Conservation (phyloP, 2,113 vertebrate species). For the Scortum barcoo region DNA sequence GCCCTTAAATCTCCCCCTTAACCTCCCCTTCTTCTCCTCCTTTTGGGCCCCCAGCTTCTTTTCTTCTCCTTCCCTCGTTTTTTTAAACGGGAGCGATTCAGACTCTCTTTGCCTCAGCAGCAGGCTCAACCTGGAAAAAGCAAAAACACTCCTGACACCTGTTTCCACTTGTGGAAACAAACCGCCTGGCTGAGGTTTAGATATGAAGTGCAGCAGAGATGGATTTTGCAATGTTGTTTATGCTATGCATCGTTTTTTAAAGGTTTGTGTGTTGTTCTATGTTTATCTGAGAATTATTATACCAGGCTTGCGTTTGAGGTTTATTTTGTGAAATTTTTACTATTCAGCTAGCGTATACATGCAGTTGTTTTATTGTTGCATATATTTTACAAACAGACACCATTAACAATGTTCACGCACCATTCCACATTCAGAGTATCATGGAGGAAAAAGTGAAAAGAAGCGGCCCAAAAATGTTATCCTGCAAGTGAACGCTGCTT, state of each 20-base stretch:
- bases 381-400: slow-evolving; percentile 12
- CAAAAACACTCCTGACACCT: slow-evolving; percentile 45
- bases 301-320: slow-evolving; percentile 34
- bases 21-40: not conserved
- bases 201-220: slow-evolving; percentile 57
- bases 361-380: slow-evolving; percentile 2
- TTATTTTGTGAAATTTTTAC: slow-evolving; percentile 18
- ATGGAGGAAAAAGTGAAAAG: not conserved
- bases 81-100: slow-evolving; percentile 47
- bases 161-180: slow-evolving; percentile 43
- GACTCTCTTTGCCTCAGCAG: slow-evolving; percentile 59
- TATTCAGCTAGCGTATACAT: slow-evolving; percentile 6
- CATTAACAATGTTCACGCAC: not conserved
- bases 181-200: slow-evolving; percentile 37
- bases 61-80: slow-evolving; percentile 27
- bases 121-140: slow-evolving; percentile 55
- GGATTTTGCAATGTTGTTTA: slow-evolving; percentile 57
- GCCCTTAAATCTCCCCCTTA: slow-evolving; percentile 11
- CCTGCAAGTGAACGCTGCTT: not conserved
- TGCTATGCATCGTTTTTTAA: slow-evolving; percentile 77
- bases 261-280: slow-evolving; percentile 32
- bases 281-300: slow-evolving; percentile 41
- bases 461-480: not conserved
- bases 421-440: not conserved
- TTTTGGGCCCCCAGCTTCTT: slow-evolving; percentile 27